Base-by-base conservation (phyloP, 2,113 vertebrate species). In the Chionodraco myersi region DNA sequence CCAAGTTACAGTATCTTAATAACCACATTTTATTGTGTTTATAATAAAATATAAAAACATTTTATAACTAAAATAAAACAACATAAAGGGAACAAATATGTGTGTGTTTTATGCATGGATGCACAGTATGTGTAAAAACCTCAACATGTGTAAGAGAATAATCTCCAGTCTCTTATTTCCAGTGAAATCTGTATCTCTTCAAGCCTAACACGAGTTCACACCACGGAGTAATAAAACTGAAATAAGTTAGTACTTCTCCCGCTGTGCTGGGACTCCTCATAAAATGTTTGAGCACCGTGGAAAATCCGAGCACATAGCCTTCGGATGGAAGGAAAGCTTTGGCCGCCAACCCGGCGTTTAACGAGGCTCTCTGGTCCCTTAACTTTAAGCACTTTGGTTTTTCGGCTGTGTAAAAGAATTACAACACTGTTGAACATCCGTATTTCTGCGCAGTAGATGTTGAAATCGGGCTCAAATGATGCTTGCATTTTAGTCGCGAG, bases 261-360 rank as follows among this genome's bases (percentile, higher is more conserved):
- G 74, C 89, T 91, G 89, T 23, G 83, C 80, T 44, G 76, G 80
- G 82, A 86, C 41, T 34, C 36, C 84, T 88, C 83, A 34, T 91
- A 91, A 90, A 93, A 92, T 23, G 65, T 76, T 41, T 78, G 76
- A 92, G 85, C n/a, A 64, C 82, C 36, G 56, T 78, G 82, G 79
- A 86, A 88, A 88, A 85, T 75, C 54, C 69, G 1, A 83, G 72
- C 49, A 15, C 52, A 13, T 56, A 56, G 79, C 44, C 61, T 66
- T 64, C 34, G 68, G 53, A 49, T 51, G 45, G 73, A 70, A 16
- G 2, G n/a, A 62, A 69, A 77, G 36, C 60, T n/a, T 64, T 88
- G 89, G 88, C 83, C 0, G 69, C 54, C 62, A 51, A 82, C 81
- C 64, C 63, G 6, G 67, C 47, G 12, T 90, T 91, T 91, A 90